Evolutionary conservation across 2,113 vertebrate species (phyloP).

Genomic region (Poecile atricapillus): DNA sequence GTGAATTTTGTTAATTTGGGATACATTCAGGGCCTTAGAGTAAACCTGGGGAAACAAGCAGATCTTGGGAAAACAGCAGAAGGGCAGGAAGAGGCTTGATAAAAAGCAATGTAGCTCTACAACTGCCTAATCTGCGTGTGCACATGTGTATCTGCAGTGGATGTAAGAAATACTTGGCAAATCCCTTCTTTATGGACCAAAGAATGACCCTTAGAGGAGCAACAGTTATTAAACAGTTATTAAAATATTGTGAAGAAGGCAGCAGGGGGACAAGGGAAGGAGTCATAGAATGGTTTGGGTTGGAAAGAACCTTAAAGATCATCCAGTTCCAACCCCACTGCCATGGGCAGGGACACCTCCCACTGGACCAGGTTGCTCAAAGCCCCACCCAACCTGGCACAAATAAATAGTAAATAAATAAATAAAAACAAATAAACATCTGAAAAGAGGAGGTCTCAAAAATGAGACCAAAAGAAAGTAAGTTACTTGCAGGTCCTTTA

Average conservation of each 20-base stretch:
- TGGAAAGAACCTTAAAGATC: not conserved
- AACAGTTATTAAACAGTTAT: not conserved
- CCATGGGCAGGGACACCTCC: not conserved
- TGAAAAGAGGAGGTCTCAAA: not conserved
- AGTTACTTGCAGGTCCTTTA: not conserved
- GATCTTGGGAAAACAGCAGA: not conserved
- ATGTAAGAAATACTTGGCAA: not conserved
- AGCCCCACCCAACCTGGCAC: not conserved
- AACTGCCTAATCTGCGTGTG: not conserved
- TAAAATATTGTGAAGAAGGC: not conserved
- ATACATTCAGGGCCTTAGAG: not conserved
- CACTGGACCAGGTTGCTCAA: not conserved
- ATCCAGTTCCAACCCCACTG: not conserved
- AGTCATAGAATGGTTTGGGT: not conserved
- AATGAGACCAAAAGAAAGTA: not conserved
- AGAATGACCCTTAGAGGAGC: not conserved
- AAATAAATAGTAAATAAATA: not conserved
- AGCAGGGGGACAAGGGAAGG: not conserved
- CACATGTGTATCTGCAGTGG: fast-evolving
- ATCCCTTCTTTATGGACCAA: not conserved
- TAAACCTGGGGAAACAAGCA: not conserved
- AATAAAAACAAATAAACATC: too few species aligned
- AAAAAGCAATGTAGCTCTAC: not conserved
- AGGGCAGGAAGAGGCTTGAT: not conserved
- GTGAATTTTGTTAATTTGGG: not conserved